Conservation (phyloP, 2,113 vertebrate genomes). For the Pontoporia blainvillei region DNA sequence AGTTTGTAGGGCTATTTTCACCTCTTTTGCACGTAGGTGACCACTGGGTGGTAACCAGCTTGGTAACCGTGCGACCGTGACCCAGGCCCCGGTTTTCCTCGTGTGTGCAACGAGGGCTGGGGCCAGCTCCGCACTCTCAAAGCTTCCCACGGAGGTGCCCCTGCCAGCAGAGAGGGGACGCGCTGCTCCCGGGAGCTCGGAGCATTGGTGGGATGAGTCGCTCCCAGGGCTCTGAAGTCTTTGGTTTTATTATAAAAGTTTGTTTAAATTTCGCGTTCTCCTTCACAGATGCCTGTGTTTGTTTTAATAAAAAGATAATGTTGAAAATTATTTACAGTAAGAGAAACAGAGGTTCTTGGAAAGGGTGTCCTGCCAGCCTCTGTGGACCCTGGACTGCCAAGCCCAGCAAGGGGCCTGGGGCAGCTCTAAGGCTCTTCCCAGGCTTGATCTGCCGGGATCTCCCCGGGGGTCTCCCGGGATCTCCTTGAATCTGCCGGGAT, state of each 20-base stretch:
- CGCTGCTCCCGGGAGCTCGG: background rate
- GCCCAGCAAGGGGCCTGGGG: background rate
- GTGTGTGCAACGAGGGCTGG: background rate
- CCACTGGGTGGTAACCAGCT: background rate
- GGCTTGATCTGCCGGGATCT: background rate
- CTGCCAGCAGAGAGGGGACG: background rate
- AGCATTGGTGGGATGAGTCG: accelerated
- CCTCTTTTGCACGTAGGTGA: background rate
- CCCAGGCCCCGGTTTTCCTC: background rate
- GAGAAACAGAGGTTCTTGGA: background rate
- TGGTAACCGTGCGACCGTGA: background rate
- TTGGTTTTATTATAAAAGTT: background rate
- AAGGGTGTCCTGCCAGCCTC: background rate
- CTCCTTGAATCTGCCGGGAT: background rate
- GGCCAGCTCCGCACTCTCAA: background rate
- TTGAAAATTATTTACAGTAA: background rate
- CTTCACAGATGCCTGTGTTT: background rate
- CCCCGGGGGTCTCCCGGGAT: background rate
- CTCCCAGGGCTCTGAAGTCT: background rate
- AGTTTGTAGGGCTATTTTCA: background rate
- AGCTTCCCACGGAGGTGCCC: background rate
- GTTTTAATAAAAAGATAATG: background rate
- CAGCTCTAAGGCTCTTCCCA: background rate
- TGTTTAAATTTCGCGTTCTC: background rate
- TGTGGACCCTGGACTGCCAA: background rate